Percentiles rank a stretch among this genome's conserved stretches.
These are phyloP conservation scores for Acrobasis consociella DNA, from an alignment of 2,888 invertebrate species.

Conservation along the genomic window DNA sequence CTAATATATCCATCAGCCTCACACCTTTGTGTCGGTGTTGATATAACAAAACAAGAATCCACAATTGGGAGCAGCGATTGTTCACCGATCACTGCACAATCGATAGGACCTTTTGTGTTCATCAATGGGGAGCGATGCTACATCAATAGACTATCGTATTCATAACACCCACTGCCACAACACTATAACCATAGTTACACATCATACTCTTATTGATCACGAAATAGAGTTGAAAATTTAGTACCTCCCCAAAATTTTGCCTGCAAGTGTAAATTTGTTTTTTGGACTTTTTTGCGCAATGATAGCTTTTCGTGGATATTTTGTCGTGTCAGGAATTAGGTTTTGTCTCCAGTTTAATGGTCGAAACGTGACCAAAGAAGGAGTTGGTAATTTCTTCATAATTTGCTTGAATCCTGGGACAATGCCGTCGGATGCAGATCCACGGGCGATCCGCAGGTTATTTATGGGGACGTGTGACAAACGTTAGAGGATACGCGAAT, in stretches of 20 bases:
- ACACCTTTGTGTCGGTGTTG: conserved; percentile 30
- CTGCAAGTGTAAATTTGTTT: conserved; percentile 37
- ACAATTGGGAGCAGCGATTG: conserved; percentile 65
- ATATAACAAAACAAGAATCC: conserved; percentile 44
- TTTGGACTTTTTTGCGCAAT: conserved; percentile 77
- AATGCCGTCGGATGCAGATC: conserved; percentile 64
- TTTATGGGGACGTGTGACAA: conserved; percentile 56
- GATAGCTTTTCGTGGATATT: conserved; percentile 78
- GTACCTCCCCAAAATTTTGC: conserved; percentile 12
- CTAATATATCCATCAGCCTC: conserved; percentile 28
- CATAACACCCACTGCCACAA: conserved; percentile 46
- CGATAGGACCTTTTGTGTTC: conserved; percentile 68
- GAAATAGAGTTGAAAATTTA: conserved; percentile 39
- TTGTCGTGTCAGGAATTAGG: conserved; percentile 76
- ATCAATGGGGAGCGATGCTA: conserved; percentile 77
- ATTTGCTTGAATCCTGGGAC: conserved; percentile 71
- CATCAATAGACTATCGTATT: conserved; percentile 69
- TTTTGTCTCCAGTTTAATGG: conserved; percentile 80
- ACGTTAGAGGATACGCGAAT: conserved; percentile 39
- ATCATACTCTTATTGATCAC: conserved; percentile 27
- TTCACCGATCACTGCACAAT: conserved; percentile 72
- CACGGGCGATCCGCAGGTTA: conserved; percentile 55
- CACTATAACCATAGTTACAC: neutral
- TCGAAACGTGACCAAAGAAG: conserved; percentile 75
- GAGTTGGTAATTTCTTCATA: conserved; percentile 71